Percentiles rank a stretch among this genome's conserved stretches.
Evolutionary conservation across 2,113 vertebrate genomes (phyloP).

Genomic region (Oreochromis niloticus): DNA sequence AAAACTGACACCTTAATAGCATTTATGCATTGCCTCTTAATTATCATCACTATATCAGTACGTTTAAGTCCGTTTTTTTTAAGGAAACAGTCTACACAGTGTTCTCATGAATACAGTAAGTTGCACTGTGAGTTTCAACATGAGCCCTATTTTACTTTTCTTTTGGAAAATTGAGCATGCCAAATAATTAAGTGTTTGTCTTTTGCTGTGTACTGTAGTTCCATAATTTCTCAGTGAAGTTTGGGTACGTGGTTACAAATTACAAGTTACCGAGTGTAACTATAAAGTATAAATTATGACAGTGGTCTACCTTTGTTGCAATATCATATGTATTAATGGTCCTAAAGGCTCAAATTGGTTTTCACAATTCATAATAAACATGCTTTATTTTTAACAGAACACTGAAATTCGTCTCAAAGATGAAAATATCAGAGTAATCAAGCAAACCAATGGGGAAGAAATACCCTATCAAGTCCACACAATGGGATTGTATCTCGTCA

Average conservation of each 20-base stretch:
- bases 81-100: no score
- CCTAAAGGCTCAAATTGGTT: background rate
- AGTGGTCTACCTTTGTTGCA: background rate
- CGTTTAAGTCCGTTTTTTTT: no score
- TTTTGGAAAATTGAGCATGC: background rate
- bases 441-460: slow-evolving; percentile 56
- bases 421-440: slow-evolving; percentile 70
- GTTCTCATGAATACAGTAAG: background rate
- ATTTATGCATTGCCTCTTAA: background rate
- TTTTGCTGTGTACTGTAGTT: background rate
- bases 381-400: slow-evolving; percentile 64
- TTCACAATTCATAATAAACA: background rate
- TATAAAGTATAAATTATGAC: background rate
- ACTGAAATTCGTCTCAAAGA: slow-evolving; percentile 80
- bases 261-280: slow-evolving; percentile 68
- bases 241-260: slow-evolving; percentile 48
- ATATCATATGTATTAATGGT: background rate
- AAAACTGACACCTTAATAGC: background rate
- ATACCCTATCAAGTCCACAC: slow-evolving; percentile 77
- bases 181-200: background rate
- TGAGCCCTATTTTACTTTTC: background rate
- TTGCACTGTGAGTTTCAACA: background rate
- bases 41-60: no score
- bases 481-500: slow-evolving; percentile 84
- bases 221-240: background rate